Base-by-base conservation (phyloP, 1,140 invertebrate genomes). In the Wiebesia pumilae region DNA sequence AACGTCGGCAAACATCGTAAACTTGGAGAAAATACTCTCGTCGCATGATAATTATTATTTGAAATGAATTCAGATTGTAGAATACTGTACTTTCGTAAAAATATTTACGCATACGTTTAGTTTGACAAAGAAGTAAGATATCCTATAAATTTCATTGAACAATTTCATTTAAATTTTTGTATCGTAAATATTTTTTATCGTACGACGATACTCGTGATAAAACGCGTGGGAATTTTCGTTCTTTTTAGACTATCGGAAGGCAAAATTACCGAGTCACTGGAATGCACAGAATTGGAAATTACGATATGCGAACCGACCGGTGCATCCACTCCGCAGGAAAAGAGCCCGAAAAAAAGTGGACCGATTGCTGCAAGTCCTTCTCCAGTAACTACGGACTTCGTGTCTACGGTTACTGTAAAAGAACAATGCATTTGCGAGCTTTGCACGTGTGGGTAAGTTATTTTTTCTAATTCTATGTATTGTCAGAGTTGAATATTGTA, bases 381-480 rank as follows among this genome's bases (percentile, higher is more conserved):
- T 4, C 58, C 83, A 19, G 75, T 77, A 51, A 84, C 89, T 38
- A 88, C 89, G 0, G 91, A 93, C 47, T 86, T 93, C 43, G 88
- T 93, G 4, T 89, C 91, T 10, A 91, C 90, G 83, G 91, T 93
- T 3, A 94, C 94, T 6, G 82, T 92, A 73, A 97, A 97, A 91
- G 97, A 97, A 91, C 96, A 97, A 92, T 98, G 97, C 90, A 97
- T 98, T 88, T 98, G 97, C 92, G 97, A 98, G 94, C 96, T 98
- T 69, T 98, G 97, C 91, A 98, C 97, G 90, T 98, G 97, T 93
- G 97, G 97, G 97, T 98, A 94, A 96, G 96, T 75, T n/a, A 14
- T 3, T 0, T 1, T 47, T 35, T 35, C 3, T 14, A 12, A 69
- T 35, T 69, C 33, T 33, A 35, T 69, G 33, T 1, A 3, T 33